Conservation (phyloP, 2,113 vertebrate genomes). For the Daubentonia madagascariensis region DNA sequence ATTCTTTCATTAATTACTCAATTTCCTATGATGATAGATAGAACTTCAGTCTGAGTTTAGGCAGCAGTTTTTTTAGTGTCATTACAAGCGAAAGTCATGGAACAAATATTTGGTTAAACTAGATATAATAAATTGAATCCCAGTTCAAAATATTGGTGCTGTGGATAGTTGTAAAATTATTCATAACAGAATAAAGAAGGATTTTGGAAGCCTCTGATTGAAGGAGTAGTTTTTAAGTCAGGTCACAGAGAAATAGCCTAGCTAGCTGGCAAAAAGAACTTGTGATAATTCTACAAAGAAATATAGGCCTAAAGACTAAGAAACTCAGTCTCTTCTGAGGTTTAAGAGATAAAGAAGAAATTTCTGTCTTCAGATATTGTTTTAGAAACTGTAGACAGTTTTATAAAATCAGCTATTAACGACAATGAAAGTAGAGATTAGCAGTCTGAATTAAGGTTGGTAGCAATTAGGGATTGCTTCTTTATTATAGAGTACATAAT, state of each 20-base stretch:
- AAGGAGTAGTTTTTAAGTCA: background rate
- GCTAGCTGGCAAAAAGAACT: background rate
- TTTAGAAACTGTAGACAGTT: background rate
- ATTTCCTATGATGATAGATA: background rate
- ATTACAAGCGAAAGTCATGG: background rate
- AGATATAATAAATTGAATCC: background rate
- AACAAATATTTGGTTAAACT: background rate
- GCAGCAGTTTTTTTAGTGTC: background rate
- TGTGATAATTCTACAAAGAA: background rate
- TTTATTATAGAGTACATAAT: background rate
- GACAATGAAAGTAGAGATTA: background rate
- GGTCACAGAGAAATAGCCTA: background rate
- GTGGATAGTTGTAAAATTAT: background rate
- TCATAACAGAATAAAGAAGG: background rate
- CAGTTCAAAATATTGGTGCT: background rate
- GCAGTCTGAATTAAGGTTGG: background rate
- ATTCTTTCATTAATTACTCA: background rate
- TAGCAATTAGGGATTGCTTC: background rate
- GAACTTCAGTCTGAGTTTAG: background rate
- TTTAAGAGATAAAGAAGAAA: background rate
- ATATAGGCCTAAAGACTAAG: background rate
- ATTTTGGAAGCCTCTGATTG: background rate
- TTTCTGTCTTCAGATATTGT: background rate
- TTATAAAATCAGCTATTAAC: background rate
- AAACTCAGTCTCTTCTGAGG: background rate